Base-by-base conservation (phyloP, 2,797 vertebrate species). In the Picus viridis region DNA sequence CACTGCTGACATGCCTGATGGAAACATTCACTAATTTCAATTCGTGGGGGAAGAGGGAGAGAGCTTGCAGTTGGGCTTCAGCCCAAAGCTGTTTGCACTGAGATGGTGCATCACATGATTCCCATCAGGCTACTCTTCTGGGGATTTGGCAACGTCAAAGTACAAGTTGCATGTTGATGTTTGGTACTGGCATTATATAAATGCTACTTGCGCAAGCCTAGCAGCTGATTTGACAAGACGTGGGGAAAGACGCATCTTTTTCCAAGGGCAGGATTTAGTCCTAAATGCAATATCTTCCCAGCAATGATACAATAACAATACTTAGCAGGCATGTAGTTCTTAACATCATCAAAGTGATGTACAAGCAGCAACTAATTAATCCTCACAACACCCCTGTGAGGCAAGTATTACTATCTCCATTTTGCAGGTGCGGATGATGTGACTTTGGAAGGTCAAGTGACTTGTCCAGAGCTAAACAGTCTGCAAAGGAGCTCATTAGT, bases 301-400 rank as follows among this genome's bases (percentile, higher is more conserved):
- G 85, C 59, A 34, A 4, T 64, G 89, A 76, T 90, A 95, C 88
- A 87, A 94, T 92, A 92, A 95, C 87, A 95, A 86, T 69, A 93
- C 89, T 95, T 92, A 95, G 70, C 70, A 89, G 71, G 54, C 84
- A 92, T 92, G 90, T 95, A 96, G 68, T 85, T 92, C 91, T 89
- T 93, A 92, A 84, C 80, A 95, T 94, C 89, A 96, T 95, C 94
- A 95, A 96, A 96, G 92, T n/a, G 10, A 47, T 45, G 93, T 96
- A 95, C 90, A 92, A 93, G 84, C 81, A 89, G 87, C 51, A 90
- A 45, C 83, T 95, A 94, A 96, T 96, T 95, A 95, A 92, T 94
- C 85, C 83, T 93, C 95, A 91, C 80, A 94, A 95, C 87, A 95
- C 76, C 65, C 89, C 92, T 91, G 85, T 96, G 92, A 95, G 93